Percentiles rank a stretch among this genome's conserved stretches.
Conservation (phyloP, 2,113 vertebrate species). For the Bolborhynchus lineola region DNA sequence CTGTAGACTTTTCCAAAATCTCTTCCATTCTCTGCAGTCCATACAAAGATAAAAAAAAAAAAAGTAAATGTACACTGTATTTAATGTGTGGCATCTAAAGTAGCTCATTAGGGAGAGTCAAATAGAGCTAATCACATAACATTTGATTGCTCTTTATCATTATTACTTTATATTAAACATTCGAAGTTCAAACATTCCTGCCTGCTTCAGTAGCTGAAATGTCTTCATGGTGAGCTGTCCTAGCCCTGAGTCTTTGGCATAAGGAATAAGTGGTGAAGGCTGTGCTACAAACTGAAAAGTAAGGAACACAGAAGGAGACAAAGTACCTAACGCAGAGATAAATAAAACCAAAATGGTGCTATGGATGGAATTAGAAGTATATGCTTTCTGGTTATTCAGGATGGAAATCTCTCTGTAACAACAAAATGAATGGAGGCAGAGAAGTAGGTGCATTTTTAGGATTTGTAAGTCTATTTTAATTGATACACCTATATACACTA, state of each 20-base stretch:
- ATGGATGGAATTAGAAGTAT: background rate
- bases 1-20: conserved; percentile 64
- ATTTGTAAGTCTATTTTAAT: background rate
- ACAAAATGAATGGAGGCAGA: background rate
- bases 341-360: background rate
- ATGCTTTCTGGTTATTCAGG: background rate
- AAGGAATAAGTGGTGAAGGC: background rate
- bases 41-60: background rate
- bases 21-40: conserved; percentile 60
- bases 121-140: background rate
- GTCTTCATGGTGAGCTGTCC: background rate
- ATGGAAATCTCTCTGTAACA: background rate
- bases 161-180: background rate
- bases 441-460: background rate
- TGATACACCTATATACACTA: background rate
- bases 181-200: background rate
- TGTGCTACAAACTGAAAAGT: background rate
- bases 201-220: background rate
- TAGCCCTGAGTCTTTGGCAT: background rate
- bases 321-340: background rate
- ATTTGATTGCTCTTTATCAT: background rate
- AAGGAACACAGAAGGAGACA: background rate
- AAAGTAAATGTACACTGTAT: background rate
- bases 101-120: background rate
- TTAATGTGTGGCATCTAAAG: background rate